Conservation (phyloP, 2,888 invertebrate genomes). For the Hecatera dysodea region DNA sequence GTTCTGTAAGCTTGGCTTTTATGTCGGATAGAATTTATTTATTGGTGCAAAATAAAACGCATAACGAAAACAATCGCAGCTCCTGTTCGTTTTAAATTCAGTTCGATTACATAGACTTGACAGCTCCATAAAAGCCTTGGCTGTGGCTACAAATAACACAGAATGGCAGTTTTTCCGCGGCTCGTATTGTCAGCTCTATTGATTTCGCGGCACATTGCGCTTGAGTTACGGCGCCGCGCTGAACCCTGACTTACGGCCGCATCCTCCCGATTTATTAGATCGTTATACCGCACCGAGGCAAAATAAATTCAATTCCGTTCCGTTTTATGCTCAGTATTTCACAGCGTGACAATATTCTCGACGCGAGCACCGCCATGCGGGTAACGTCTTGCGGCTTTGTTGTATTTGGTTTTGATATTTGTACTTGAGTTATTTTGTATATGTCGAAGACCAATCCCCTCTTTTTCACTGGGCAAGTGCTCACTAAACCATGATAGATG, state of each 20-base stretch:
- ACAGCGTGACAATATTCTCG: constrained; percentile 82
- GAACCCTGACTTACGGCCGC: constrained; percentile 84
- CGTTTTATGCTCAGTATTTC: constrained; percentile 81
- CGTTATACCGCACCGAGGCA: constrained; percentile 84
- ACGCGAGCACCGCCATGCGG: constrained; percentile 77
- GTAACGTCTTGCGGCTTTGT: constrained; percentile 75
- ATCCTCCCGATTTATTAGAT: constrained; percentile 87
- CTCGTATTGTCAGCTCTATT: constrained; percentile 81
- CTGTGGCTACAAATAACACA: constrained; percentile 59
- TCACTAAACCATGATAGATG: no score
- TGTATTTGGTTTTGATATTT: constrained; percentile 66
- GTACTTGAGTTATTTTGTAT: constrained; percentile 45
- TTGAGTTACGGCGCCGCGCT: constrained; percentile 83
- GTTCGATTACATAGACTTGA: constrained; percentile 64
- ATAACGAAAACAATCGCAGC: constrained; percentile 11
- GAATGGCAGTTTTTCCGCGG: constrained; percentile 63
- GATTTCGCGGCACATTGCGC: constrained; percentile 89
- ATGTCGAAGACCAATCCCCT: no score
- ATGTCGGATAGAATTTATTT: constrained; percentile 38
- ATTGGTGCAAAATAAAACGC: constrained; percentile 11
- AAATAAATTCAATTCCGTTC: constrained; percentile 85
- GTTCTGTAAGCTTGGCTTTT: constrained; percentile 23
- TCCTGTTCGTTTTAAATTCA: constrained; percentile 47
- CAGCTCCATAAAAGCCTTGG: constrained; percentile 63
- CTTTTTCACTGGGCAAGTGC: no score